A percentile compares a stretch with the other conserved stretches of the same genome.
Conservation (phyloP, 2,113 vertebrate genomes). For the Pseudorectes ferrugineus region DNA sequence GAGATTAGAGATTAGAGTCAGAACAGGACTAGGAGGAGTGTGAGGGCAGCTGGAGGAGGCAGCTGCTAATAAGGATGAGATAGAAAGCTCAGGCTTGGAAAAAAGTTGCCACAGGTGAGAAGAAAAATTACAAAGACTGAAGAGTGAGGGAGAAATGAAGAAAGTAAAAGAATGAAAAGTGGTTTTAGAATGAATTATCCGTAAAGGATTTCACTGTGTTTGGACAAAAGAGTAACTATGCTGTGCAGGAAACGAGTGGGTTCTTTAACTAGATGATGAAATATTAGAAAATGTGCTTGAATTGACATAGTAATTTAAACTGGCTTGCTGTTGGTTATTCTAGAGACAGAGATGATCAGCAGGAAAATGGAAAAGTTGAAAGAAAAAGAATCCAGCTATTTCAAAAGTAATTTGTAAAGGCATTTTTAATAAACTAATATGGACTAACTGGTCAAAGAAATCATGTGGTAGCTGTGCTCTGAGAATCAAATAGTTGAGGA, state of each 20-base stretch:
- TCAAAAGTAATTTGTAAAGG: neutral
- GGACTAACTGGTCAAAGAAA: neutral
- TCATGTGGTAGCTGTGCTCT: neutral
- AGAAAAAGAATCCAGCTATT: neutral
- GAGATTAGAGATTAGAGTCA: neutral
- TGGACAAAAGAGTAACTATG: neutral
- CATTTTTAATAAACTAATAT: neutral
- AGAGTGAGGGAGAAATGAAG: neutral
- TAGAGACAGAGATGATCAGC: neutral
- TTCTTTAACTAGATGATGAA: neutral
- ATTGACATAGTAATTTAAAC: neutral
- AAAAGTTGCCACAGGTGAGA: neutral
- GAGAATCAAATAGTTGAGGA: neutral
- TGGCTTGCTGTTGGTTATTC: neutral
- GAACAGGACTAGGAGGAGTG: neutral
- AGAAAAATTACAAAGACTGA: neutral
- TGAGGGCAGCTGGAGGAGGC: neutral
- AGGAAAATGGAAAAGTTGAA: neutral
- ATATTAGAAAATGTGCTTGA: neutral
- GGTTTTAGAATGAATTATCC: neutral
- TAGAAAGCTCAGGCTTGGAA: neutral
- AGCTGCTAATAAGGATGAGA: neutral
- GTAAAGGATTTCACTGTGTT: neutral
- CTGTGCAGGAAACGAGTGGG: neutral
- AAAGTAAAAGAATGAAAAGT: neutral